Evolutionary conservation across 2,113 vertebrate genomes (phyloP), one percentile per base, ranked within the genome.

Genomic region (Aegotheles bennettii): DNA sequence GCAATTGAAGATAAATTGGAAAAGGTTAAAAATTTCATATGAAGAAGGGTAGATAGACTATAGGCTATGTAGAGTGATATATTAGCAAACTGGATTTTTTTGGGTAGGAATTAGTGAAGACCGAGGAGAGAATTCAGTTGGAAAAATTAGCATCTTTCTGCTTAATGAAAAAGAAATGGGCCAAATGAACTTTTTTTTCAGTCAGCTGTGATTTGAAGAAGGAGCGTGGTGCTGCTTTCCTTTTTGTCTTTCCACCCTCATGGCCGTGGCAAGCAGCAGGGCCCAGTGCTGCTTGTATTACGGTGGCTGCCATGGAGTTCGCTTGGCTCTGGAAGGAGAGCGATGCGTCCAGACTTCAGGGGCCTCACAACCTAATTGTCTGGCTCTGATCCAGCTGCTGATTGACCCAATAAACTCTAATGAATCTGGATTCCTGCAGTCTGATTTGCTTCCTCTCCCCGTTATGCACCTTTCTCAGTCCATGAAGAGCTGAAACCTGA

Each of bases 341-440:
- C 8, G 6, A 6, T 0, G 25, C 74, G 24, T 78, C 78, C 93
- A 79, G 87, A 11, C 69, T 91, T 59, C 60, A 71, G 76, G 64
- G 90, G 69, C 78, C 6, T 47, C 71, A 50, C 90, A 71, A 36
- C 83, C 78, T 92, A 42, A 93, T 96, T 93, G 80, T 84, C 91
- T 96, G 96, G 94, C 93, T 89, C 50, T 69, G 53, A 48, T 95
- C 94, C 95, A 92, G 96, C 94, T 83, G 80, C 71, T 83, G 78
- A 95, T 74, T 97, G 97, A 95, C 97, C 96, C 96, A 97, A 93
- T 98, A 97, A 98, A 98, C 90, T 57, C 47, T 80, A 92, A 73
- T 95, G 95, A 97, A 97, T 95, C 96, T 94, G 93, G 97, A 96
- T 97, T 94, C 85, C 94, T 70, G 53, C 82, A 89, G 96, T 98